phyloP scores from a whole-genome alignment of 2,797 vertebrate genomes.

The Phataginus tricuspis region DNA sequence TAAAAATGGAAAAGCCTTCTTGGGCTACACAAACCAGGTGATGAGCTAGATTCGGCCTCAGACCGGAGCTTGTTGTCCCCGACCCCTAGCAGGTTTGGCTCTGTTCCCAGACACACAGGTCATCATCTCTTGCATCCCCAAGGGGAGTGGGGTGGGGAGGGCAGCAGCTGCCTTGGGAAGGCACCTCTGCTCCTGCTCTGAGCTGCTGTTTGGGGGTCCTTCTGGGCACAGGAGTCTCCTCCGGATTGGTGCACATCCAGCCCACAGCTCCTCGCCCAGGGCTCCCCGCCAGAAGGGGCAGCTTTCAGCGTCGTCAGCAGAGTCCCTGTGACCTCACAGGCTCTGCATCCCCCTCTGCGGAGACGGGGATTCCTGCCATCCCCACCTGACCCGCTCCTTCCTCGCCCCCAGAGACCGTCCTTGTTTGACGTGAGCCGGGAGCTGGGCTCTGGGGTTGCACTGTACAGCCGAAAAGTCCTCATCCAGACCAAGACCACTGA shows the following conservation, averaged over 20 bases:
- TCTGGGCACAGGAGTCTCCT: background rate
- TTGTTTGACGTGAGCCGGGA: constrained; percentile 98
- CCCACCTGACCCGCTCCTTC: background rate
- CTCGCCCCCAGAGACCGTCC: constrained; percentile 91
- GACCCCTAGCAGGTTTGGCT: background rate
- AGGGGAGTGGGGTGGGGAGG: background rate
- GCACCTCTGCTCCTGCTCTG: background rate
- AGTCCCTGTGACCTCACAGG: too few species aligned
- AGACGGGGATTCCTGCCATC: background rate
- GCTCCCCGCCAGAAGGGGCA: too few species aligned
- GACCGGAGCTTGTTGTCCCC: background rate
- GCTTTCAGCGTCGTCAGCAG: background rate
- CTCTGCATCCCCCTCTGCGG: background rate
- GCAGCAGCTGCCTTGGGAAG: background rate
- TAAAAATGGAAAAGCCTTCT: background rate
- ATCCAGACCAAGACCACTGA: constrained; percentile 97
- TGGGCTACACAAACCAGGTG: too few species aligned
- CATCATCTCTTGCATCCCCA: background rate
- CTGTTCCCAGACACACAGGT: background rate
- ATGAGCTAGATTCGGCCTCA: background rate
- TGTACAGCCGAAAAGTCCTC: constrained; percentile 97
- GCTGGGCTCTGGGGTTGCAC: constrained; percentile 93
- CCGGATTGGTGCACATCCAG: accelerated
- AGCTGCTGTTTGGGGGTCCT: background rate
- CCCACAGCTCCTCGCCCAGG: background rate